Evolutionary conservation across 1,140 invertebrate genomes (phyloP), one percentile per base, ranked within the genome.

Genomic region (Hetaerina americana): DNA sequence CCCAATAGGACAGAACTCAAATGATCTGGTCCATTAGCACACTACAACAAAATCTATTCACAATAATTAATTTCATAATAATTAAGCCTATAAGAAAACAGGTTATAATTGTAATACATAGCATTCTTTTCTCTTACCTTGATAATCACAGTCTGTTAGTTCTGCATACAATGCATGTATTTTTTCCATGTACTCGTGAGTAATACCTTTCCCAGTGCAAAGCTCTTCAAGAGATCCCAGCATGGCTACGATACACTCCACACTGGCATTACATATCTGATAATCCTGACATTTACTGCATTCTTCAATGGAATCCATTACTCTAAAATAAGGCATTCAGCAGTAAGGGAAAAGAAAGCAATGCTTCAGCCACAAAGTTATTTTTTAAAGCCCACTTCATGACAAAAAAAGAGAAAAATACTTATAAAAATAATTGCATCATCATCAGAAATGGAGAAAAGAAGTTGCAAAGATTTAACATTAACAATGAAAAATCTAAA

Each of bases 291-390:
- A 85, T 75, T 87, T 87, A 57, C 88, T 87, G 76, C 89, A 90
- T 81, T 97, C 93, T 82, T 95, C 92, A 75, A 96, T 90, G 2
- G 92, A 92, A 79, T 97, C 94, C 86, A 96, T 92, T 73, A 94
- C 88, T 72, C 94, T 96, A 83, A 78, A 68, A 27, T 40, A n/a
- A n/a, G n/a, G n/a, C n/a, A n/a, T n/a, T n/a, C n/a, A 72, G n/a
- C 67, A 27, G 69, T 26, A 24, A 12, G 24, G 12, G 67, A 68
- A 10, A n/a, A 68, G 26, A 68, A 10, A 68, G 15, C n/a, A 70
- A 5, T 5, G 5, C 29, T 18, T 28, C 31, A 25, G 27, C 26
- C 66, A 12, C 27, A 70, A 5, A n/a, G 26, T 24, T 29, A 24
- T 27, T 68, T n/a, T n/a, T 40, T n/a, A n/a, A n/a, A n/a, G n/a